Evolutionary conservation across 2,797 vertebrate species (phyloP), one percentile per base, ranked within the genome.

Genomic region (Ataeniobius toweri): DNA sequence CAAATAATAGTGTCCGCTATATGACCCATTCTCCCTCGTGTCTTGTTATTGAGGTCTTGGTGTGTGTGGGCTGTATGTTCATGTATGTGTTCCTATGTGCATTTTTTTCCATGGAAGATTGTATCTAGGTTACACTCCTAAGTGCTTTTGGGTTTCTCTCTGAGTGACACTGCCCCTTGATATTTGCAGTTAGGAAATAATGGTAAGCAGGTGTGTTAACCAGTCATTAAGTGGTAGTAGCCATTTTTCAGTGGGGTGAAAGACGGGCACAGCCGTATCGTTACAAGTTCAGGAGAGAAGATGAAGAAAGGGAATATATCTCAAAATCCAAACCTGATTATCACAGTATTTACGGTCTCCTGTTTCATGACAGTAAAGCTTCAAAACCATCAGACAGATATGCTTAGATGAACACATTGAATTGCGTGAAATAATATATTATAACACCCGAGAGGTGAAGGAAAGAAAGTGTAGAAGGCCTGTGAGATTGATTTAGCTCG

Each of bases 121-220:
- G 74, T 79, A 85, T 86, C 71, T 80, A 82, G 81, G 85, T 88
- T 89, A 85, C 74, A 78, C 83, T 85, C 79, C 80, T 90, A 89
- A 90, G 87, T 91, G 85, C 87, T 88, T 88, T 86, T 65, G 82
- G 79, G 77, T 82, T 76, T 59, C 82, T 84, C 76, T 84, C 80
- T 83, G 78, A 50, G 85, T 89, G 88, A 88, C 86, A 88, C 53
- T 71, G 88, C 83, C 84, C 86, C 90, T 80, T 88, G 81, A 85
- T 85, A 89, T 92, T 91, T 90, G 80, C 85, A 90, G 91, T 85
- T 83, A 73, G 77, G 77, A 84, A 90, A 85, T 88, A 90, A 92
- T 90, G 88, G 80, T 89, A 91, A 91, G 78, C 76, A 80, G 75
- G 78, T 80, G 87, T 78, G 85, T 83, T 83, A 90, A 89, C 85